Evolutionary conservation across 2,888 invertebrate genomes (phyloP).

Genomic region (Ectropis crepuscularia): DNA sequence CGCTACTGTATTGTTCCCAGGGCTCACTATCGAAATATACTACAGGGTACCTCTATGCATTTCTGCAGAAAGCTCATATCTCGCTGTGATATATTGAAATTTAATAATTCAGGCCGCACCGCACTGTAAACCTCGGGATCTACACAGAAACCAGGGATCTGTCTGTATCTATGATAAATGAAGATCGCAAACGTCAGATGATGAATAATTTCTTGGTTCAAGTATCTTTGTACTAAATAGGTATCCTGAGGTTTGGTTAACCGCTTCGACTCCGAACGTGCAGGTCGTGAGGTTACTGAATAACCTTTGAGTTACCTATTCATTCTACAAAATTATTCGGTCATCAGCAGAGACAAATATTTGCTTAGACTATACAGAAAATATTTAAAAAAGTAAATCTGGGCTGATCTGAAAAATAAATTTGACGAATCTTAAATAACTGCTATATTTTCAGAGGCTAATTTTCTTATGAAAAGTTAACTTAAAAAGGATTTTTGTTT

Average conservation of each 20-base stretch:
- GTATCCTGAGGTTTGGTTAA: slow-evolving; percentile 1
- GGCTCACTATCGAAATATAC: not conserved
- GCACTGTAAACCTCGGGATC: slow-evolving; percentile 13
- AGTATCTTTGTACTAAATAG: slow-evolving; percentile 1
- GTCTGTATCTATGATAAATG: slow-evolving; percentile 12
- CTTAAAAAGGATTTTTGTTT: too few relatives aligned
- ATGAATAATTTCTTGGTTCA: slow-evolving; percentile 24
- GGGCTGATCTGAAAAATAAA: too few relatives aligned
- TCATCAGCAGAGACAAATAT: too few relatives aligned
- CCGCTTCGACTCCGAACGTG: not conserved
- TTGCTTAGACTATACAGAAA: too few relatives aligned
- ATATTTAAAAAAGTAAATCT: too few relatives aligned
- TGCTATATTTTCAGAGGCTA: too few relatives aligned
- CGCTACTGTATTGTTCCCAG: slow-evolving; percentile 1
- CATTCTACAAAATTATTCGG: too few relatives aligned
- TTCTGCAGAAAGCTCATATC: slow-evolving; percentile 2
- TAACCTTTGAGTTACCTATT: not conserved
- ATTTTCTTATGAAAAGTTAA: too few relatives aligned
- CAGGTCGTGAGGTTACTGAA: slow-evolving; percentile 5
- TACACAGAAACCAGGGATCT: slow-evolving; percentile 2
- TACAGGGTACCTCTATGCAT: not conserved
- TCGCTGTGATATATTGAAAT: slow-evolving; percentile 29
- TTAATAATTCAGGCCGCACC: slow-evolving; percentile 36
- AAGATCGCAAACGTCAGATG: slow-evolving; percentile 4
- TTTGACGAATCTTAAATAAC: too few relatives aligned